A percentile compares a stretch with the other conserved stretches of the same genome.
Conservation (phyloP, 2,888 invertebrate genomes). For the Latrodectus elegans region DNA sequence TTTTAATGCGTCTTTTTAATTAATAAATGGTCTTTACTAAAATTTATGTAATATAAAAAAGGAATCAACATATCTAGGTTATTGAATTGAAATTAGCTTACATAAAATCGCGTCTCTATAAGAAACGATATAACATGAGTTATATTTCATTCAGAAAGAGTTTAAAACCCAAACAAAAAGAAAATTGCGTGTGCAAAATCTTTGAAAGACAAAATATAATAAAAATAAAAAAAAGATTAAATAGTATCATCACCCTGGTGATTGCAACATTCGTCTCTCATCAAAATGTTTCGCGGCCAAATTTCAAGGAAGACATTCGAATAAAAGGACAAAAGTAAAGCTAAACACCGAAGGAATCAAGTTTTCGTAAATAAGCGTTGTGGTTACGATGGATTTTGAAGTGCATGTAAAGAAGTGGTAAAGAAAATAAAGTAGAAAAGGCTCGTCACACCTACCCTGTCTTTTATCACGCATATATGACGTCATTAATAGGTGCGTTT, state of each 20-base stretch:
- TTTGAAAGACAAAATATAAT: not conserved
- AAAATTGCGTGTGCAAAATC: too few species aligned
- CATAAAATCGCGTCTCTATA: too few species aligned
- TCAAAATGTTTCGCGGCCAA: not conserved
- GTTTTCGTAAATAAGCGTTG: not conserved
- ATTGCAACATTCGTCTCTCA: conserved; percentile 15
- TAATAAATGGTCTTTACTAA: too few species aligned
- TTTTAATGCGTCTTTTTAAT: too few species aligned
- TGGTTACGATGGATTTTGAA: conserved; percentile 12
- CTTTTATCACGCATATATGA: conserved; percentile 50
- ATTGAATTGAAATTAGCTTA: too few species aligned
- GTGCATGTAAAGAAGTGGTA: conserved; percentile 14
- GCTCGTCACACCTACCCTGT: not conserved
- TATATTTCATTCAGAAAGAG: conserved; percentile 1
- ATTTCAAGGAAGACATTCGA: conserved; percentile 16
- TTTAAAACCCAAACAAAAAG: conserved; percentile 1
- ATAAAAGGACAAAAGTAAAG: conserved; percentile 13
- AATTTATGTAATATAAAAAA: too few species aligned
- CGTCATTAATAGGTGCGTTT: conserved; percentile 44
- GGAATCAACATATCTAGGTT: too few species aligned
- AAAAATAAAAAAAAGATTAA: not conserved
- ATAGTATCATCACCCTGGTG: conserved; percentile 22
- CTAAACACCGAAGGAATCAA: not conserved
- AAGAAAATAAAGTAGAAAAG: not conserved
- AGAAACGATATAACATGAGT: too few species aligned